Evolutionary conservation across 2,797 vertebrate species (phyloP).

Genomic region (Vespertilio murinus): DNA sequence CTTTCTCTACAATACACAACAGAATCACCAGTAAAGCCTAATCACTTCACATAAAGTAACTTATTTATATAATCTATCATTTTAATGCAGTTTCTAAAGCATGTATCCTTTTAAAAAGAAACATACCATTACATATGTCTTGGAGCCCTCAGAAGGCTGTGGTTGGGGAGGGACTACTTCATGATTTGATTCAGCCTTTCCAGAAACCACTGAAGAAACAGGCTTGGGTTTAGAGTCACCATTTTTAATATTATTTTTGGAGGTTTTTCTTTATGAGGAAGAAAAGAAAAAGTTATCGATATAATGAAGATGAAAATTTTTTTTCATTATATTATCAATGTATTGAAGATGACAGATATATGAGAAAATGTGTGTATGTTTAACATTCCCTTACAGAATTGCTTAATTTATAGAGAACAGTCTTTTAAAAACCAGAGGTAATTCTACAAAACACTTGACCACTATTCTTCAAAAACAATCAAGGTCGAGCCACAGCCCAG

Average conservation of each 20-base stretch:
- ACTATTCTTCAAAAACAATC: neutral
- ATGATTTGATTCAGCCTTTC: slow-evolving; percentile 70
- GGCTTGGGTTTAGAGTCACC: slow-evolving; percentile 80
- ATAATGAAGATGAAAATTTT: neutral
- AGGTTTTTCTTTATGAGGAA: slow-evolving; percentile 89
- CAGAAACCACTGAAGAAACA: slow-evolving; percentile 72
- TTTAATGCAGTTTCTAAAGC: slow-evolving; percentile 8
- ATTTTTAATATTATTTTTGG: slow-evolving; percentile 90
- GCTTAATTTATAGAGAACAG: slow-evolving; percentile 2
- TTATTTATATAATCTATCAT: neutral
- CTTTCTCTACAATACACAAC: neutral
- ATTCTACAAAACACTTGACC: neutral
- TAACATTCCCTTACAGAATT: neutral
- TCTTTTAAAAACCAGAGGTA: neutral
- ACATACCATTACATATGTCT: slow-evolving; percentile 85
- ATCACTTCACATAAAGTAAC: slow-evolving; percentile 12
- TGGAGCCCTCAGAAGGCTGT: slow-evolving; percentile 74
- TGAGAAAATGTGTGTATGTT: neutral
- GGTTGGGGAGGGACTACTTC: slow-evolving; percentile 48
- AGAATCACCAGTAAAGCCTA: slow-evolving; percentile 17
- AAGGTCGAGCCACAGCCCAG: too few relatives aligned
- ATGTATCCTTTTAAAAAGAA: slow-evolving; percentile 9
- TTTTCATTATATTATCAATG: neutral
- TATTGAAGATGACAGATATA: neutral
- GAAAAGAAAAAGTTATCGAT: slow-evolving; percentile 54